Conservation (phyloP, 2,113 vertebrate genomes). For the Syrrhaptes paradoxus region DNA sequence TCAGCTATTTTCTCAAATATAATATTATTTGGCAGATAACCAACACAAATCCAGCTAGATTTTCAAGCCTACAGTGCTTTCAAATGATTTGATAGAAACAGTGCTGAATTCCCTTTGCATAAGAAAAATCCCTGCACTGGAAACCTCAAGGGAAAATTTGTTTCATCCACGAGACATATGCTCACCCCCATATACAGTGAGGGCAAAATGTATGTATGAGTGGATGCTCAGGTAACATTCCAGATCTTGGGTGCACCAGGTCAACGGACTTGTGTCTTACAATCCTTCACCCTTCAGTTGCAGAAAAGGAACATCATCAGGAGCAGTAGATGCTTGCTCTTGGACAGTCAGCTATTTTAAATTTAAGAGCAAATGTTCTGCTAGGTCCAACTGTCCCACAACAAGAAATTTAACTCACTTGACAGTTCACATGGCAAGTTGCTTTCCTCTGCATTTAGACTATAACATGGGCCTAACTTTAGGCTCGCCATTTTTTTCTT, state of each 20-base stretch:
- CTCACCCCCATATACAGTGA: neutral
- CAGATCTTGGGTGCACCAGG: neutral
- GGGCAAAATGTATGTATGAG: rapidly evolving
- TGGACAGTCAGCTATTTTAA: neutral
- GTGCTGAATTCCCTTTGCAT: neutral
- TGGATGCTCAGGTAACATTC: neutral
- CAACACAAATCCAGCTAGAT: neutral
- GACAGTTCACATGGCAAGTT: neutral
- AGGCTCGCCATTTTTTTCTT: neutral
- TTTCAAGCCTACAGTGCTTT: neutral
- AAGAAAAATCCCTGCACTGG: neutral
- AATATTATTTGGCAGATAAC: neutral
- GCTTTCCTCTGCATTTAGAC: neutral
- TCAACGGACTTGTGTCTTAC: neutral
- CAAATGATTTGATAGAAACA: neutral
- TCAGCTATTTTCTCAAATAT: neutral
- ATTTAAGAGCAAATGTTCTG: neutral
- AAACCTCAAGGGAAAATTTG: neutral
- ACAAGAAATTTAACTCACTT: neutral
- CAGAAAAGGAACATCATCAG: neutral
- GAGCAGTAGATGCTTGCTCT: neutral
- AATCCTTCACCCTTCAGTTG: neutral
- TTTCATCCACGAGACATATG: neutral
- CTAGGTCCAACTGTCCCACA: neutral
- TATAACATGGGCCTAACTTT: neutral